Base-by-base conservation (phyloP, 2,888 invertebrate genomes). In the Sarcophaga variegata region DNA sequence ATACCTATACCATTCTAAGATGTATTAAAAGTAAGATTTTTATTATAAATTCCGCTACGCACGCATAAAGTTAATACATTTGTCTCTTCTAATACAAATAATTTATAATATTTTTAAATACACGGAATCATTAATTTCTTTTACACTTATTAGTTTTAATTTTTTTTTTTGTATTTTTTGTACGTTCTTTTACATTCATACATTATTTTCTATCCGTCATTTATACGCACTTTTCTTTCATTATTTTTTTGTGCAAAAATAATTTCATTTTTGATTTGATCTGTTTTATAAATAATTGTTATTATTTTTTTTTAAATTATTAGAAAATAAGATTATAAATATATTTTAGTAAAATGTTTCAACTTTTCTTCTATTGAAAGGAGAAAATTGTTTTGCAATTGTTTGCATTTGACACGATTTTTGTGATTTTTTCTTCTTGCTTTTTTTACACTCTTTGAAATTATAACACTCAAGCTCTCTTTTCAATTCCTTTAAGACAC, bases 361-460 rank as follows among this genome's bases (percentile, higher is more conserved):
- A 49, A 81, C 77, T 59, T 86, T 88, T 86, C 37, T 60, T 83
- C 83, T 81, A 81, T 81, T 63, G 66, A 85, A 82, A 75, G 81
- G 81, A 87, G 78, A 88, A 88, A 89, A 88, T 88, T 88, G 88
- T 89, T 89, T 89, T 90, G 89, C 89, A 89, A 90, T 87, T 90
- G 90, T 90, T 90, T 89, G 88, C 88, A 87, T 89, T 89, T 89
- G 89, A 89, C 89, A 89, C 89, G 89, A 89, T 89, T 89, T 82
- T 83, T 84, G 81, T 76, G 67, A 71, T 81, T 82, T 84, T 81
- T 83, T 45, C 72, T 86, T 81, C 64, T 81, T 79, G 66, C 70
- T 81, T 81, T 67, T 81, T 81, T 74, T 77, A 74, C 66, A 62
- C 86, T 77, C 80, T 80, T 80, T 67, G 37, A 25, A 47, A 67